Evolutionary conservation across 2,797 vertebrate species (phyloP).

Genomic region (Sciurus vulgaris): DNA sequence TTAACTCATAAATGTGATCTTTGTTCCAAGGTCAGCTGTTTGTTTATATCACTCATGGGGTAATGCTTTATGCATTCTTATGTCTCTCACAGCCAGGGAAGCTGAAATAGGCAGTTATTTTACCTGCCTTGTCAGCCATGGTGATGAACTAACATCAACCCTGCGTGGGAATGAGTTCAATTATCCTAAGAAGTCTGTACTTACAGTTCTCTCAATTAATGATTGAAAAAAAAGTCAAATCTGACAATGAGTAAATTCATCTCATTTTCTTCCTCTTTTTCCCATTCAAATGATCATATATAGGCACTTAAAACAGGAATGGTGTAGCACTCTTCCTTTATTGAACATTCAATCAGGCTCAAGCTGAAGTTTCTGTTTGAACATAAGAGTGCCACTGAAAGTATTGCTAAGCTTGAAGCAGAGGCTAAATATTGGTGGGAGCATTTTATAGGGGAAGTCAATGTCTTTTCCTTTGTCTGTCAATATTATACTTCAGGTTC

Average conservation of each 20-base stretch:
- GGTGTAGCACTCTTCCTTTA: slow-evolving; percentile 22
- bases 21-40: neutral
- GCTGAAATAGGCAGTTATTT: slow-evolving; percentile 28
- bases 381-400: slow-evolving; percentile 23
- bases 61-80: neutral
- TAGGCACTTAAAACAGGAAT: slow-evolving; percentile 84
- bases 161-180: slow-evolving; percentile 17
- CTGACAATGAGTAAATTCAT: neutral
- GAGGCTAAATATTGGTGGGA: slow-evolving; percentile 12
- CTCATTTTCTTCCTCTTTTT: slow-evolving; percentile 1
- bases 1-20: neutral
- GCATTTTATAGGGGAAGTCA: neutral
- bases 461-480: neutral
- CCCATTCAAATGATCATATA: neutral
- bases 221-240: slow-evolving; percentile 23
- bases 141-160: slow-evolving; percentile 34
- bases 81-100: neutral
- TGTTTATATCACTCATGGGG: neutral
- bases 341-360: neutral
- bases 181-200: slow-evolving; percentile 60
- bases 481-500: neutral
- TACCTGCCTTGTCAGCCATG: slow-evolving; percentile 54
- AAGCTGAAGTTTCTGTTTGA: neutral
- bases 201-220: slow-evolving; percentile 80
- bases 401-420: slow-evolving; percentile 72